Evolutionary conservation across 2,113 vertebrate species (phyloP).

Genomic region (Pluvialis apricaria): DNA sequence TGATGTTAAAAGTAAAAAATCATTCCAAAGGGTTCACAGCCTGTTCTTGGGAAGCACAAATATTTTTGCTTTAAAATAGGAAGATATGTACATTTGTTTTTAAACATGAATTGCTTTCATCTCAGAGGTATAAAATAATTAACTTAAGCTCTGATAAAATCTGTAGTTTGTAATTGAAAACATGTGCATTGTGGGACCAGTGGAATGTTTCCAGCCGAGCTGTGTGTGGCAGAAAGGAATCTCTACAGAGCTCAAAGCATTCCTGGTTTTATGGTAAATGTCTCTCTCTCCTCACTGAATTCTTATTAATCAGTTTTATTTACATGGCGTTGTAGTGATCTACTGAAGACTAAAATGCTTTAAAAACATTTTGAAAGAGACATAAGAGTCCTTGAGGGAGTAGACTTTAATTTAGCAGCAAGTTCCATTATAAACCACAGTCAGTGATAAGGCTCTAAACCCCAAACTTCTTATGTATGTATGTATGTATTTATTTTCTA

Average conservation of each 20-base stretch:
- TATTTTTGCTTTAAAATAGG: conserved; percentile 25
- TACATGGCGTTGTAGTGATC: conserved; percentile 63
- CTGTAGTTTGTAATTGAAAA: conserved; percentile 68
- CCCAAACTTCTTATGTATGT: conserved; percentile 27
- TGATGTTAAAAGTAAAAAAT: conserved; percentile 20
- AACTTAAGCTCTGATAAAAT: conserved; percentile 65
- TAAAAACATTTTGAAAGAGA: conserved; percentile 61
- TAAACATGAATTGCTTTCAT: conserved; percentile 59
- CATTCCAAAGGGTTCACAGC: background rate
- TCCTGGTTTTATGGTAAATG: conserved; percentile 68
- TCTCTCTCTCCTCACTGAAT: conserved; percentile 65
- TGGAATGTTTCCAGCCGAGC: conserved; percentile 58
- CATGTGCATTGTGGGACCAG: conserved; percentile 55
- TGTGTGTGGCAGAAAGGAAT: conserved; percentile 73
- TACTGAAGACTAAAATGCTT: conserved; percentile 55
- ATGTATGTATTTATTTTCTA: conserved; percentile 13
- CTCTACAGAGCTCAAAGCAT: conserved; percentile 68
- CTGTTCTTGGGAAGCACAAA: conserved; percentile 8
- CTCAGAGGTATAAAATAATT: conserved; percentile 62
- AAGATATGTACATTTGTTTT: conserved; percentile 39
- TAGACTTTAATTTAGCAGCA: conserved; percentile 65
- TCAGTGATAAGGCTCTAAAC: conserved; percentile 30
- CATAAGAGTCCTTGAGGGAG: conserved; percentile 52
- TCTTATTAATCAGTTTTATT: conserved; percentile 75
- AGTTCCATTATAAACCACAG: conserved; percentile 56